These are phyloP conservation scores for Cataglyphis rosenhaueri DNA, from an alignment of 2,888 invertebrate genomes.

Conservation along the genomic window DNA sequence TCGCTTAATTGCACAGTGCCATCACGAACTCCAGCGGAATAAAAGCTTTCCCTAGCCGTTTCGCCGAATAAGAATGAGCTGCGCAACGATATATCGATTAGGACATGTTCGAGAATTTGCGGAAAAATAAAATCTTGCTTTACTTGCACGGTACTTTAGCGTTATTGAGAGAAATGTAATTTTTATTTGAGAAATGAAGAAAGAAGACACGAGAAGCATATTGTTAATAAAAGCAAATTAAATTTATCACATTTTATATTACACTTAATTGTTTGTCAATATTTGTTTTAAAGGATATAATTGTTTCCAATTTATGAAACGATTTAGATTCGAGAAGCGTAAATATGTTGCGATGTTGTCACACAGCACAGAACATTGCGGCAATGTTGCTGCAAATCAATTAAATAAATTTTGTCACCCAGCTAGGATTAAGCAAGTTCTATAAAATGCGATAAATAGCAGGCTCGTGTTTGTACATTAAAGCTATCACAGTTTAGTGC, in stretches of 20 bases:
- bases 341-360: background rate
- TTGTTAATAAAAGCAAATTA: background rate
- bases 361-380: too few relatives aligned
- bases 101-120: conserved; percentile 4
- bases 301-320: background rate
- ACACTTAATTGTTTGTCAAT: too few relatives aligned
- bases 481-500: conserved; percentile 9
- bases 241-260: background rate
- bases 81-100: conserved; percentile 47
- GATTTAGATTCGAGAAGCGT: background rate
- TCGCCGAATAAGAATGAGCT: conserved; percentile 48
- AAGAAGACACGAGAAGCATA: too few relatives aligned
- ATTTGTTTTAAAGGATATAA: background rate
- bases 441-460: background rate
- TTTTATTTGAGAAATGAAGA: background rate
- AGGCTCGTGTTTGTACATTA: background rate
- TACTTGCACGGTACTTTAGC: background rate
- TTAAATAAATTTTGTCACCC: background rate
- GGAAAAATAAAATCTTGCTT: conserved; percentile 20
- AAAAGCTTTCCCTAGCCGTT: conserved; percentile 43
- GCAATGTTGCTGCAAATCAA: background rate
- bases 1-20: conserved; percentile 52
- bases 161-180: background rate
- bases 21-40: conserved; percentile 44
- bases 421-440: conserved; percentile 10